Percentiles rank a stretch among this genome's conserved stretches.
These are phyloP conservation scores for Arion vulgaris DNA, from an alignment of 1,140 invertebrate genomes.

Conservation along the genomic window DNA sequence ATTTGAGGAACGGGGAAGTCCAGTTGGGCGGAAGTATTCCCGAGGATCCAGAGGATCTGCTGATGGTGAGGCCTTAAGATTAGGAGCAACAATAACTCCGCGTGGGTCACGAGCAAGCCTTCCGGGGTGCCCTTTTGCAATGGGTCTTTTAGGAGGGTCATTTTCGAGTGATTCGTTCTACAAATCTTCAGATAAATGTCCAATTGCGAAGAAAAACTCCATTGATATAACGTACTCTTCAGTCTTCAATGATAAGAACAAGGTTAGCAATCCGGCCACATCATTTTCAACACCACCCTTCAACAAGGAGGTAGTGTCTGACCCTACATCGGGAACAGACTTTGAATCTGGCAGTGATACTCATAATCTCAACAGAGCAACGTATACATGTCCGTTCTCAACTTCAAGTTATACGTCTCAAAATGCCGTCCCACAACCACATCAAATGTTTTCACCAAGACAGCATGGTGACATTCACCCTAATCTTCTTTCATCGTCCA, in stretches of 20 bases:
- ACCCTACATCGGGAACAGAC: background rate
- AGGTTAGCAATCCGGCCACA: background rate
- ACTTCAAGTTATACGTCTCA: background rate
- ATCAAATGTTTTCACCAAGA: background rate
- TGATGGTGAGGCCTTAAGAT: background rate
- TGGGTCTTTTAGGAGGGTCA: background rate
- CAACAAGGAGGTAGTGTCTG: background rate
- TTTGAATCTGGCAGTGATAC: background rate
- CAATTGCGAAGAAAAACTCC: background rate
- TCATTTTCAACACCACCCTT: background rate
- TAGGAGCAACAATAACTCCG: conserved; percentile 1
- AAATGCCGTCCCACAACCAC: background rate
- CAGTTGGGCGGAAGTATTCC: background rate
- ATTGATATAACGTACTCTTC: background rate
- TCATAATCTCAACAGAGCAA: background rate
- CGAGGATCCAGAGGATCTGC: background rate
- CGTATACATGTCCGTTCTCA: background rate
- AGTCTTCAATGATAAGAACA: background rate
- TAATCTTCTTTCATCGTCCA: background rate
- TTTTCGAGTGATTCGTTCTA: background rate
- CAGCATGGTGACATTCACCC: background rate
- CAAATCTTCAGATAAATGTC: background rate
- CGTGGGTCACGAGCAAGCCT: conserved; percentile 1
- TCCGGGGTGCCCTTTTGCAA: conserved; percentile 11
- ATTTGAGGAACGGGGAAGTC: conserved; percentile 32